Conservation (phyloP, 2,888 invertebrate genomes). For the Phalangium opilio region DNA sequence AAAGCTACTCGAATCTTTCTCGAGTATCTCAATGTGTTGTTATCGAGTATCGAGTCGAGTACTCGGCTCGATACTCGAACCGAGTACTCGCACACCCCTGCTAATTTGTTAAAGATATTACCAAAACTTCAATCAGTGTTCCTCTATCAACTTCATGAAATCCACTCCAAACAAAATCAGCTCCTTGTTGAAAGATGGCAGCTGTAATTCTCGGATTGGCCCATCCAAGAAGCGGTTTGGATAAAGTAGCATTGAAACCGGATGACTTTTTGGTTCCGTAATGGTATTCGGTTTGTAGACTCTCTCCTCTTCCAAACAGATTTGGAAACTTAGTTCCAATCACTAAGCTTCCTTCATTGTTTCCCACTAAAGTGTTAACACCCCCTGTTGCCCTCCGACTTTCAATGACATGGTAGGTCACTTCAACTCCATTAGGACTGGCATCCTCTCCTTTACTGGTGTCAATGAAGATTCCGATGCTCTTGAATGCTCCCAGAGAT, state of each 20-base stretch:
- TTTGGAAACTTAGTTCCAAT: slow-evolving; percentile 59
- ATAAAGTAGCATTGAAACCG: slow-evolving; percentile 59
- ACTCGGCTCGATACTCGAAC: too few relatives aligned
- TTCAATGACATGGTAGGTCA: slow-evolving; percentile 76
- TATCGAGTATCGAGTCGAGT: too few relatives aligned
- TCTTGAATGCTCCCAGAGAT: slow-evolving; percentile 73
- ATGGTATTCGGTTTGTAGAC: slow-evolving; percentile 60
- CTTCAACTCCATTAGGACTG: slow-evolving; percentile 59
- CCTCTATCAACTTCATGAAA: slow-evolving; percentile 66
- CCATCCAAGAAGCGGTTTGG: slow-evolving; percentile 54
- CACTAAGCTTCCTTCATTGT: slow-evolving; percentile 75
- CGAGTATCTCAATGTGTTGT: too few relatives aligned
- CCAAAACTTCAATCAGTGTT: slow-evolving; percentile 55
- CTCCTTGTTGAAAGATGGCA: slow-evolving; percentile 56
- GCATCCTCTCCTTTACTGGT: slow-evolving; percentile 60
- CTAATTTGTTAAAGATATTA: slow-evolving; percentile 23
- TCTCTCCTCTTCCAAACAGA: slow-evolving; percentile 71
- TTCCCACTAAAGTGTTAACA: slow-evolving; percentile 70
- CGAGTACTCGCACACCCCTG: too few relatives aligned
- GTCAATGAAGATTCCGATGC: slow-evolving; percentile 71
- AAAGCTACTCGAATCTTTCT: too few relatives aligned
- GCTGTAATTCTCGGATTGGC: slow-evolving; percentile 39
- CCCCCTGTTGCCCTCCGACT: slow-evolving; percentile 64
- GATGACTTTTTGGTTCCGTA: slow-evolving; percentile 67
- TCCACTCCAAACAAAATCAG: slow-evolving; percentile 64